These are phyloP conservation scores for Actinia tenebrosa DNA, from an alignment of 64 coral and sea anemone genomes.

Conservation along the genomic window DNA sequence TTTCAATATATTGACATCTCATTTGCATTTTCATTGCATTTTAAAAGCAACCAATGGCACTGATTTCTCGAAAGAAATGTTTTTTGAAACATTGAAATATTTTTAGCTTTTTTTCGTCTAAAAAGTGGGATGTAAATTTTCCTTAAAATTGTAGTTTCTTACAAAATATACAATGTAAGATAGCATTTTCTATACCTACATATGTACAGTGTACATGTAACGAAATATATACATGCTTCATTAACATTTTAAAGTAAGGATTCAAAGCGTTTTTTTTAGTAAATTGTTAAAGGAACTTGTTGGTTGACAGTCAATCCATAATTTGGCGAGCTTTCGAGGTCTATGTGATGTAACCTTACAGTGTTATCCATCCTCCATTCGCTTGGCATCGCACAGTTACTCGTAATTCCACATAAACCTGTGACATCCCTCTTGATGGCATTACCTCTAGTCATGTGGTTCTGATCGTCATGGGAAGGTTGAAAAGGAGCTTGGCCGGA, in stretches of 20 bases:
- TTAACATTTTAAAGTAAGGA: background rate
- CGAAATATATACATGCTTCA: no score
- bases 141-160: no score
- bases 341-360: background rate
- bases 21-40: no score
- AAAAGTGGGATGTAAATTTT: no score
- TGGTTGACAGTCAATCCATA: background rate
- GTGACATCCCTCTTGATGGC: background rate
- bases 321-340: background rate
- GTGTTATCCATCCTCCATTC: slow-evolving; percentile 5
- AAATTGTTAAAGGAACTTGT: background rate
- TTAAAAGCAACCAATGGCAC: no score
- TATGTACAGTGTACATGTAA: no score
- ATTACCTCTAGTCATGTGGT: background rate
- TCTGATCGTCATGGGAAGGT: background rate
- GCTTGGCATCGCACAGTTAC: background rate
- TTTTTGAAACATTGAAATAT: no score
- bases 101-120: no score
- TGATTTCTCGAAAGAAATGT: no score
- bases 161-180: no score
- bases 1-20: no score
- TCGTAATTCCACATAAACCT: background rate
- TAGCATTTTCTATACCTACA: no score
- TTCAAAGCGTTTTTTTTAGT: background rate
- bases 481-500: background rate